Evolutionary conservation across 2,797 vertebrate species (phyloP).

Genomic region (Acropternis orthonyx): DNA sequence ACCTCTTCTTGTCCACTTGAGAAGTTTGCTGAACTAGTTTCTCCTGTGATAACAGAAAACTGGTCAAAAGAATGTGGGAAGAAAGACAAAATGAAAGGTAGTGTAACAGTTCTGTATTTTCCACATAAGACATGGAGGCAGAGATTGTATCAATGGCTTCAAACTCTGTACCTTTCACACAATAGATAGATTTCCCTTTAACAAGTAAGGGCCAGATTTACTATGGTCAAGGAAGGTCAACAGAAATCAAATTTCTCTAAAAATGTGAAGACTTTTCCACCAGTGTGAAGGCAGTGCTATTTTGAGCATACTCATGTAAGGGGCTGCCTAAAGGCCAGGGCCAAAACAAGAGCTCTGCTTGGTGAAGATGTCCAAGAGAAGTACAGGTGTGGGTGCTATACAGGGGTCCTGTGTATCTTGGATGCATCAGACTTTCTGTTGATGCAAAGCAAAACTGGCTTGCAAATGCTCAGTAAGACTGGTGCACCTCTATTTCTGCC

Average conservation of each 20-base stretch:
- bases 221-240: neutral
- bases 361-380: neutral
- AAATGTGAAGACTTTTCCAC: neutral
- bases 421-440: neutral
- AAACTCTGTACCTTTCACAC: neutral
- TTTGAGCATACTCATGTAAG: neutral
- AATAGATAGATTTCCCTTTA: neutral
- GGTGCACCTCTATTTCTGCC: neutral
- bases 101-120: neutral
- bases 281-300: neutral
- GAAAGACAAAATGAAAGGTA: constrained; percentile 61
- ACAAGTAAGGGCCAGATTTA: neutral
- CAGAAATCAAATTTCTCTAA: neutral
- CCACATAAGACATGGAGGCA: neutral
- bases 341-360: neutral
- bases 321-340: neutral
- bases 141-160: neutral
- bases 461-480: neutral
- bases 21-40: constrained; percentile 79
- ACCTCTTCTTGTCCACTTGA: constrained; percentile 82
- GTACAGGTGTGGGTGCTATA: neutral
- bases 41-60: constrained; percentile 77
- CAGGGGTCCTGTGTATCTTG: neutral
- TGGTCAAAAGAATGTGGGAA: constrained; percentile 82
- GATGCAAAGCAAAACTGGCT: neutral